phyloP scores from a whole-genome alignment of 2,888 invertebrate species.

The Ecdyonurus torrentis region DNA sequence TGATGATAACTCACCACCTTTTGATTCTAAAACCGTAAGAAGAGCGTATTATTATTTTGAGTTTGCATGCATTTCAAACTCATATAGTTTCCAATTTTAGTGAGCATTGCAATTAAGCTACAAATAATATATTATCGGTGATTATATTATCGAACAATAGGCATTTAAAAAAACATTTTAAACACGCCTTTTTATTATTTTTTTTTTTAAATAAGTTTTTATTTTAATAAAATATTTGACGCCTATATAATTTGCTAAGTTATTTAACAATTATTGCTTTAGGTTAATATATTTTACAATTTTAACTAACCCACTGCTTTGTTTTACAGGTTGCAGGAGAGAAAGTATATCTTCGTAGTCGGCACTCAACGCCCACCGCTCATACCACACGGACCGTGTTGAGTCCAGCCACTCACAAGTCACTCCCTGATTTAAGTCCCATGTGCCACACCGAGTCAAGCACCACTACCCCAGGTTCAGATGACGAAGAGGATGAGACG shows the following conservation, averaged over 20 bases:
- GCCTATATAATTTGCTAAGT: not conserved
- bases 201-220: no score
- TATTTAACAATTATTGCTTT: not conserved
- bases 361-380: conserved; percentile 14
- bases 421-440: conserved; percentile 58
- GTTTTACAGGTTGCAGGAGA: conserved; percentile 6
- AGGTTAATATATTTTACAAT: no score
- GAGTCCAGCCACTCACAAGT: conserved; percentile 42
- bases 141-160: no score
- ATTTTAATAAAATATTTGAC: not conserved
- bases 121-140: no score
- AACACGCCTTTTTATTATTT: no score
- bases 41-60: no score
- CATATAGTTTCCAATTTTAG: no score
- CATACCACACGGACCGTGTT: not conserved
- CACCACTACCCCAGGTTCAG: not conserved
- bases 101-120: no score
- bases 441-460: conserved; percentile 16
- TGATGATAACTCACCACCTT: not conserved
- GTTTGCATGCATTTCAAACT: no score
- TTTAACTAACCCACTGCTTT: not conserved
- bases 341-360: not conserved
- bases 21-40: not conserved
- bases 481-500: not conserved
- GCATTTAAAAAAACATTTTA: no score